Evolutionary conservation across 2,797 vertebrate genomes (phyloP).

Genomic region (Gymnothorax reevesii): DNA sequence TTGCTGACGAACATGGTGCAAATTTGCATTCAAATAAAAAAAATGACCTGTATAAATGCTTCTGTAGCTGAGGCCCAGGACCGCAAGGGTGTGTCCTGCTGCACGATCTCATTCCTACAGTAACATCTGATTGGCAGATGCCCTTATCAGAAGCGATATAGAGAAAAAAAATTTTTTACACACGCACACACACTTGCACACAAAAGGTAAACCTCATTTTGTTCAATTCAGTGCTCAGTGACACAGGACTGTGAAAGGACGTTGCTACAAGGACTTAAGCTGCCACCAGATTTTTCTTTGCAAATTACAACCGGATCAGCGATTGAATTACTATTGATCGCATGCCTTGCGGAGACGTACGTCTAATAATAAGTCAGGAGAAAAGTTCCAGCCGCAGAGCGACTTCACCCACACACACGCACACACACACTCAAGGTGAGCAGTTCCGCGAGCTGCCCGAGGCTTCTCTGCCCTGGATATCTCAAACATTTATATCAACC

Average conservation of each 20-base stretch:
- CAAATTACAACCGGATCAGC: not conserved
- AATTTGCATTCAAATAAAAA: too few species aligned
- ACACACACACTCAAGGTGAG: not conserved
- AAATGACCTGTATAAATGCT: too few species aligned
- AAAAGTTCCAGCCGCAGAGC: not conserved
- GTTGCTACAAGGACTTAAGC: not conserved
- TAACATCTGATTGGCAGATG: too few species aligned
- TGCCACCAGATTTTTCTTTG: not conserved
- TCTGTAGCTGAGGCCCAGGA: too few species aligned
- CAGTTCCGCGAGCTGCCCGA: not conserved
- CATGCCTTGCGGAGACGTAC: too few species aligned
- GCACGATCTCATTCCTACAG: not conserved
- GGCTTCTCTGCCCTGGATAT: slow-evolving; percentile 7
- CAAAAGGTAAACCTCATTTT: not conserved
- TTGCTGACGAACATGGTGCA: too few species aligned
- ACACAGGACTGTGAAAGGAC: not conserved
- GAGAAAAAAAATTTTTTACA: too few species aligned
- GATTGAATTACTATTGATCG: not conserved
- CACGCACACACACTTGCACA: not conserved
- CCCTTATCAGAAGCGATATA: too few species aligned
- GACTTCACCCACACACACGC: not conserved
- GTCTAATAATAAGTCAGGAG: slow-evolving; percentile 8
- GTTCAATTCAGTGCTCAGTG: not conserved
- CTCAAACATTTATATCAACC: not conserved
- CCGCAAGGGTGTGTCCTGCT: not conserved